Conservation (phyloP, 2,797 vertebrate genomes). For the Crenichthys baileyi region DNA sequence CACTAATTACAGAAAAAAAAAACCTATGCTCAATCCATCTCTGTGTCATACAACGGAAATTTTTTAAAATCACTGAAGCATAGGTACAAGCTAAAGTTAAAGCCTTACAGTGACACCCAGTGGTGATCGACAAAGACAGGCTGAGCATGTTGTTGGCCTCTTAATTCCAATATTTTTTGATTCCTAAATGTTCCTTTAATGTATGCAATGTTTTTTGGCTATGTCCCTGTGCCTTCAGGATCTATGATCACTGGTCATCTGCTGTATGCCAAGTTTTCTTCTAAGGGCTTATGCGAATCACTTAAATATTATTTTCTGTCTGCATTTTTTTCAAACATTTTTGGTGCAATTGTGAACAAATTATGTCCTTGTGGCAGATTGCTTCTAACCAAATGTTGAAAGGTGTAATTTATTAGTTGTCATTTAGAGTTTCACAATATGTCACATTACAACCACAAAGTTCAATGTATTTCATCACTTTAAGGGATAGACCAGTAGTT, state of each 20-base stretch:
- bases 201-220: not conserved
- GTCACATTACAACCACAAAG: not conserved
- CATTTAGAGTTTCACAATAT: not conserved
- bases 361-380: too few species aligned
- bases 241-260: not conserved
- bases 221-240: not conserved
- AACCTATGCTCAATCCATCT: not conserved
- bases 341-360: not conserved
- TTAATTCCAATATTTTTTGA: not conserved
- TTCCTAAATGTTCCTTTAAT: not conserved
- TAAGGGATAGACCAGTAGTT: not conserved
- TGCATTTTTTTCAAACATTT: not conserved
- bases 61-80: constrained; percentile 11
- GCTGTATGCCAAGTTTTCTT: not conserved
- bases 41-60: constrained; percentile 4
- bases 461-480: not conserved
- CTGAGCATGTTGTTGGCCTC: not conserved
- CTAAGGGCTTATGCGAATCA: not conserved
- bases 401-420: too few species aligned
- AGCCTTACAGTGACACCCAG: constrained; percentile 68
- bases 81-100: constrained; percentile 6
- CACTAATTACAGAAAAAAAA: constrained; percentile 13
- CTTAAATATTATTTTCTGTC: not conserved
- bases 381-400: not conserved
- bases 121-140: constrained; percentile 42